Conservation (phyloP, 2,113 vertebrate species). For the Corynorhinus townsendii region DNA sequence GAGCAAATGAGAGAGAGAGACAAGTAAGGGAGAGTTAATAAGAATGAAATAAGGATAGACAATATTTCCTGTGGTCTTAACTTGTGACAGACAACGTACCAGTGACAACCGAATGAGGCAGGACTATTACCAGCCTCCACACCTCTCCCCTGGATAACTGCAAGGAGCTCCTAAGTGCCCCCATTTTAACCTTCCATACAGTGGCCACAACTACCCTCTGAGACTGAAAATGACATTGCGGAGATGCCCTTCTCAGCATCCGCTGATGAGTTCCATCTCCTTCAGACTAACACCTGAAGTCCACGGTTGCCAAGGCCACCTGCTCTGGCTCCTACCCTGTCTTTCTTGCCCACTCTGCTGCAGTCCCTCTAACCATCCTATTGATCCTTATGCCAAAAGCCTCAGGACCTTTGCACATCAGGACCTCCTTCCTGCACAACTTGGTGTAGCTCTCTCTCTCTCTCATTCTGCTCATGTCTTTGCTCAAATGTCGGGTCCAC, state of each 20-base stretch:
- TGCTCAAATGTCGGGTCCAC: neutral
- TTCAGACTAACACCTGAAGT: neutral
- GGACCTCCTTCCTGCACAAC: neutral
- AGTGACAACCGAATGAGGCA: too few species aligned
- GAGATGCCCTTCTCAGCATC: neutral
- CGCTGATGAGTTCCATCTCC: neutral
- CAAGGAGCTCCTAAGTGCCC: neutral
- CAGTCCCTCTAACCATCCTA: too few species aligned
- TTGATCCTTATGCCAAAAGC: neutral
- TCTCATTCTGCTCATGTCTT: neutral
- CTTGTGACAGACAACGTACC: neutral
- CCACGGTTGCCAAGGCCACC: neutral
- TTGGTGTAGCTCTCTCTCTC: neutral
- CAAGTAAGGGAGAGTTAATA: neutral
- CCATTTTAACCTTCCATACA: neutral
- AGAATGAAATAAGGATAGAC: neutral
- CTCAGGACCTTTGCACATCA: neutral
- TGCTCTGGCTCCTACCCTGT: fast-evolving
- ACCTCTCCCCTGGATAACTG: neutral
- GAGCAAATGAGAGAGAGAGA: neutral
- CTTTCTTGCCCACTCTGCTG: neutral
- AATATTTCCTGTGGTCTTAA: neutral
- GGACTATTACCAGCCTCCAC: neutral
- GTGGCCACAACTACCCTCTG: neutral
- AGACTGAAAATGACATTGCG: neutral